Base-by-base conservation (phyloP, 2,113 vertebrate genomes). In the Pavo muticus region DNA sequence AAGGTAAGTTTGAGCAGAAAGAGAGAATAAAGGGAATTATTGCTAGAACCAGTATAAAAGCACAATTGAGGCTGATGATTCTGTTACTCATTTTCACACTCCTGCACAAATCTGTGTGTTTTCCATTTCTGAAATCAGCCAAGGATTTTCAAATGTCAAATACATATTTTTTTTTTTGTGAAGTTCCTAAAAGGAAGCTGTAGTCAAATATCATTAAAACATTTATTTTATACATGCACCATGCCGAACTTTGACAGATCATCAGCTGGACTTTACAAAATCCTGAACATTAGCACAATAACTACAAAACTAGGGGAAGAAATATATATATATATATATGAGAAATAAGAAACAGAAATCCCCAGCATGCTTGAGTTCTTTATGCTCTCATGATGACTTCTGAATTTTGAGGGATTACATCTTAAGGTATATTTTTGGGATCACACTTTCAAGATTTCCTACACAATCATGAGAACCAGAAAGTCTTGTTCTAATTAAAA, bases 381-480 rank as follows among this genome's bases (percentile, higher is more conserved):
- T 67, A 48, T 78, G 78, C 54, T 95, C 71, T 76, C 15, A 48
- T 20, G 32, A 45, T 63, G 48, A 69, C 30, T 89, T 95, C 71
- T 63, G 70, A 73, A 87, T 57, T 5, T n/a, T 82, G 37, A 84
- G 30, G 63, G 52, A 87, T 78, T 88, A 81, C 70, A 47, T 84
- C 16, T 77, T 90, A 70, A 77, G 56, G 30, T 76, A 29, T 90
- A 88, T 88, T 91, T 93, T 78, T 68, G 65, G 56, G 32, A 81
- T 88, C 77, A 75, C 11, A n/a, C 76, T 96, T 88, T 74, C 57
- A 88, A 84, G 61, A 39, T 88, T 47, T 96, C 61, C 84, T 87
- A 82, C 69, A 79, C 81, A 89, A 84, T 70, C 52, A 93, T 84
- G 74, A 92, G 74, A 87, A 37, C 52, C 11, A 84, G 67, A 69